These are phyloP conservation scores for Peromyscus polionotus DNA, from an alignment of 2,113 vertebrate genomes.

Conservation along the genomic window DNA sequence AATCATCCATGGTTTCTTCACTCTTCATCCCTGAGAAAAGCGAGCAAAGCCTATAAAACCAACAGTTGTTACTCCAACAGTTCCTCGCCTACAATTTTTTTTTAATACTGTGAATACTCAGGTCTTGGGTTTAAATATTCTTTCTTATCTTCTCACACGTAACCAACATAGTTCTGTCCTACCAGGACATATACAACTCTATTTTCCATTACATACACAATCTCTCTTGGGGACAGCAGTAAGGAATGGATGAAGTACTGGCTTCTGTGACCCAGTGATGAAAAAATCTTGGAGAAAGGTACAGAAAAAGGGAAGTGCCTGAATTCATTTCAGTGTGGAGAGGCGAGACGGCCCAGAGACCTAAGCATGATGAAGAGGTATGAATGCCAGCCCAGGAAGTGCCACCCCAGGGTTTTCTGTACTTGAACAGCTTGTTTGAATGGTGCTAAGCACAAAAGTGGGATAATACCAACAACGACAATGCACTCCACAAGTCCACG, in stretches of 20 bases:
- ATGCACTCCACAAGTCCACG: background rate
- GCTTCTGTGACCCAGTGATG: background rate
- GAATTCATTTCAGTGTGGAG: background rate
- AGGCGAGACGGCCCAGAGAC: background rate
- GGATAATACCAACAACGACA: background rate
- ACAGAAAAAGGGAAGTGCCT: background rate
- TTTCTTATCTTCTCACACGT: background rate
- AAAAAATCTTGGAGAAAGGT: constrained; percentile 8
- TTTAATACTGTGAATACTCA: background rate
- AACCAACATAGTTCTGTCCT: background rate
- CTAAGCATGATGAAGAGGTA: background rate
- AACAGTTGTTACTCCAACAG: background rate
- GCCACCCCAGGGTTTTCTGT: background rate
- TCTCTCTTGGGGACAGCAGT: background rate
- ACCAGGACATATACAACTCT: background rate
- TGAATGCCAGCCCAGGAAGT: background rate
- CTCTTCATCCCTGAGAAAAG: background rate
- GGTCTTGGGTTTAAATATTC: background rate
- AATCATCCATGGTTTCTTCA: background rate
- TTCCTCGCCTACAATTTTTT: background rate
- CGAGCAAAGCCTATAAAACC: background rate
- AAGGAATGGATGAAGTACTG: background rate
- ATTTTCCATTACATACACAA: background rate
- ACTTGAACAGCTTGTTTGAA: background rate
- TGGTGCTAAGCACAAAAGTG: background rate